Evolutionary conservation across 2,113 vertebrate species (phyloP), one percentile per base, ranked within the genome.

Genomic region (Vulpes lagopus): DNA sequence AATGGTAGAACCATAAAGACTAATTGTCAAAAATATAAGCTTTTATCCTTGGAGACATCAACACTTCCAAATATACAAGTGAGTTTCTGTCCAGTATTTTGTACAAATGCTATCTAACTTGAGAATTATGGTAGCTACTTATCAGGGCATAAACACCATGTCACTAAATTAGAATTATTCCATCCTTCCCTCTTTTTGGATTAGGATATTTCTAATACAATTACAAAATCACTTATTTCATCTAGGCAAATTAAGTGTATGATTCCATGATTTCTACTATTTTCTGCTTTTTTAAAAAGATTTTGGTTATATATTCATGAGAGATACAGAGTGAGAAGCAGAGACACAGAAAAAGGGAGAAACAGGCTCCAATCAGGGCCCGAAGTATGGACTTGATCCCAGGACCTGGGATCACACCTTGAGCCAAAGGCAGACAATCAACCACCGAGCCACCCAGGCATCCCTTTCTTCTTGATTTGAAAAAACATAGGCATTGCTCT

Each of bases 1-100:
- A 25, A 14, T 0, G 0, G 8, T 0, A 57, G 69, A 16, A 35
- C 4, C 17, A 60, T 67, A 27, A 32, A 32, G 1, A 51, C 15
- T 55, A 85, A 38, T 8, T 62, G 43, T 73, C 30, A 62, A 35
- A 96, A 82, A 14, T 0, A 51, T 23, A 94, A 88, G 1, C 8
- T 82, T n/a, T 89, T 79, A 85, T 92, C 49, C 14, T 74, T 92
- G 30, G 89, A 89, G n/a, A 73, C 30, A 84, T 8, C 10, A 90
- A 49, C 14, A 57, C 74, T 60, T 38, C 11, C 22, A 91, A 35
- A 23, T 8, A 89, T 5, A 80, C 9, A 94, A 27, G 38, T 15
- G 8, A 5, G 6, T 95, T 78, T 85, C 51, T 64, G 19, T 30
- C 3, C 16, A 32, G 35, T 49, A 55, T n/a, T 78, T 32, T 78